These are phyloP conservation scores for Luperina nickerlii DNA, from an alignment of 2,888 invertebrate genomes.

Conservation along the genomic window DNA sequence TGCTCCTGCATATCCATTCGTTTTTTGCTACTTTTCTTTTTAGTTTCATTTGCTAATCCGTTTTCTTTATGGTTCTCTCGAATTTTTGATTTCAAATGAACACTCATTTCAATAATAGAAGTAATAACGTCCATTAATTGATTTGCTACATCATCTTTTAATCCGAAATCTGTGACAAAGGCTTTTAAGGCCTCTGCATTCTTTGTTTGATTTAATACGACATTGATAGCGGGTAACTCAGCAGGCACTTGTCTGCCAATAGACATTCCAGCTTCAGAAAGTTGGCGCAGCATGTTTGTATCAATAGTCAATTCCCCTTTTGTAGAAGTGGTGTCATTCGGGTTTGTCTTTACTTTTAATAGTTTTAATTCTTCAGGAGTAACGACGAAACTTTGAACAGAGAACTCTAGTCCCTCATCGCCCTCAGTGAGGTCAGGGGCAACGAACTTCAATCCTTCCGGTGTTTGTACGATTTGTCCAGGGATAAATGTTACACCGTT, in stretches of 20 bases:
- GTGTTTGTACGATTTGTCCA: slow-evolving; percentile 94
- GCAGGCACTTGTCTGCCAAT: slow-evolving; percentile 91
- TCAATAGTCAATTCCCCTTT: slow-evolving; percentile 92
- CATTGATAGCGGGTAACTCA: slow-evolving; percentile 91
- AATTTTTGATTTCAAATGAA: slow-evolving; percentile 85
- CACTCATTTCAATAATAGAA: slow-evolving; percentile 89
- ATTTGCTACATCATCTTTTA: slow-evolving; percentile 89
- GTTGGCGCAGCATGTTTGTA: slow-evolving; percentile 91
- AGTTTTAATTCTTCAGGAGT: slow-evolving; percentile 88
- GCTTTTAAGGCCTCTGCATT: slow-evolving; percentile 88
- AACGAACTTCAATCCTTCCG: slow-evolving; percentile 92
- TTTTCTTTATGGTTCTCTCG: slow-evolving; percentile 77
- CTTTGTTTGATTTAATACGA: slow-evolving; percentile 88
- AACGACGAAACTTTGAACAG: slow-evolving; percentile 92
- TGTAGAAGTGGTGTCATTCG: slow-evolving; percentile 87
- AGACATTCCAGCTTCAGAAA: slow-evolving; percentile 93
- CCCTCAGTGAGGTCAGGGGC: slow-evolving; percentile 93
- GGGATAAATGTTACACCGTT: slow-evolving; percentile 94
- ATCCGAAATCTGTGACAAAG: slow-evolving; percentile 86
- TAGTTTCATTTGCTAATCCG: slow-evolving; percentile 72
- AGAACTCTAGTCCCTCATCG: slow-evolving; percentile 92
- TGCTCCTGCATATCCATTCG: slow-evolving; percentile 73
- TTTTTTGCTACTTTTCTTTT: slow-evolving; percentile 81
- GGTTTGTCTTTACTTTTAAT: slow-evolving; percentile 88
- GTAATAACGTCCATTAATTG: slow-evolving; percentile 88